Evolutionary conservation across 2,888 invertebrate species (phyloP).

Genomic region (Cotesia congregata): DNA sequence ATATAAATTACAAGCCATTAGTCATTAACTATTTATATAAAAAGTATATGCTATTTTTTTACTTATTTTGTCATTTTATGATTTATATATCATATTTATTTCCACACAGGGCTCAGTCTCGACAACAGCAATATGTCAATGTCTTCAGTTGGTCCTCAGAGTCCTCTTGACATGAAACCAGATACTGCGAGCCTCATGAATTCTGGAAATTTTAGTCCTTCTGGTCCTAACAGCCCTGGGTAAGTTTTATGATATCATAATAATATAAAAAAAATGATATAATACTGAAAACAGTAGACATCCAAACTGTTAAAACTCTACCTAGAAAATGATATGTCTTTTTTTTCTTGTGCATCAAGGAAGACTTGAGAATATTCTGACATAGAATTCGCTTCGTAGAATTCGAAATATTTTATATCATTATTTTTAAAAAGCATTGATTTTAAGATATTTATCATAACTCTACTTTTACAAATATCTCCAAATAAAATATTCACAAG

Average conservation of each 20-base stretch:
- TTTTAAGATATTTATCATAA: too few relatives aligned
- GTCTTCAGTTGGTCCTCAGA: constrained; percentile 83
- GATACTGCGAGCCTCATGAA: constrained; percentile 82
- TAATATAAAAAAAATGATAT: neutral
- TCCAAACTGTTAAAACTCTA: too few relatives aligned
- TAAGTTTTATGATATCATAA: constrained; percentile 53
- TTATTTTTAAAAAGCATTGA: too few relatives aligned
- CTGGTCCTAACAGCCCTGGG: constrained; percentile 76
- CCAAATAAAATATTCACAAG: too few relatives aligned
- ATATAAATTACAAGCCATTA: neutral
- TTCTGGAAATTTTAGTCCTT: constrained; percentile 76
- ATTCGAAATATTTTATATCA: too few relatives aligned
- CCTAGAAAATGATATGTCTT: neutral
- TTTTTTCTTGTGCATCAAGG: neutral
- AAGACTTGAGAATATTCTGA: neutral
- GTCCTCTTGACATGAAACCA: constrained; percentile 90
- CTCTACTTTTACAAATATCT: too few relatives aligned
- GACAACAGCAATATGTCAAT: constrained; percentile 79
- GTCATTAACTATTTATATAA: neutral
- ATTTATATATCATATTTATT: constrained; percentile 64
- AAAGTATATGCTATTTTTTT: too few relatives aligned
- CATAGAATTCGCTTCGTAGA: neutral
- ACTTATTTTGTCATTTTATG: neutral
- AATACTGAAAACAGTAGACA: too few relatives aligned
- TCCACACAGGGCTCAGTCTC: constrained; percentile 77